Evolutionary conservation across 2,888 invertebrate species (phyloP).

Genomic region (Diarsia rubi): DNA sequence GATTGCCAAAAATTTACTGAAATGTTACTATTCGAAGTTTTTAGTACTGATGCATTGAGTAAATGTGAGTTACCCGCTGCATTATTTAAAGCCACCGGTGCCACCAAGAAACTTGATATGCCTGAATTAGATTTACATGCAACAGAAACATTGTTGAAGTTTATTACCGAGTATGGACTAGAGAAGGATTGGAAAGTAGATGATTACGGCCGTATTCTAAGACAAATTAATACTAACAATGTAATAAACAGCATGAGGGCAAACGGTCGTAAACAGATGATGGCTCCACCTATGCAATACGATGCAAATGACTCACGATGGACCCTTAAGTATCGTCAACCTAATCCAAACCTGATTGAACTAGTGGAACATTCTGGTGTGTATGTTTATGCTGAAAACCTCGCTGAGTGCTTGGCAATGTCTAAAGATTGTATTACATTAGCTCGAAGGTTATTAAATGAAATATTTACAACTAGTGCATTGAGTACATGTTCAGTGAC

Average conservation of each 20-base stretch:
- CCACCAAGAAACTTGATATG: not conserved
- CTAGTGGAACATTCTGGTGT: conserved; percentile 4
- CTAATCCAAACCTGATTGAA: conserved; percentile 14
- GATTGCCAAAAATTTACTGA: not conserved
- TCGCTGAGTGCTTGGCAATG: not conserved
- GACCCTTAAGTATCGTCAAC: conserved; percentile 19
- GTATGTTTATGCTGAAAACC: conserved; percentile 1
- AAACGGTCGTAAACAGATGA: not conserved
- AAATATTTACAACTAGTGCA: conserved; percentile 15
- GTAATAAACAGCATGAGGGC: not conserved
- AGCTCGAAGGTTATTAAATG: conserved; percentile 3
- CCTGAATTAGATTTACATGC: conserved; percentile 6
- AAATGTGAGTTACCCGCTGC: not conserved
- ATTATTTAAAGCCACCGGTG: no score
- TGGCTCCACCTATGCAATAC: not conserved
- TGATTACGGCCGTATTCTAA: not conserved
- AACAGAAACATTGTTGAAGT: not conserved
- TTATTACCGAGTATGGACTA: not conserved
- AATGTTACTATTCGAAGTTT: conserved; percentile 4
- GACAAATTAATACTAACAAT: not conserved
- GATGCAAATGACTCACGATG: conserved; percentile 16
- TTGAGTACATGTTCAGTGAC: conserved; percentile 1
- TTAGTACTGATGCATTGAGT: not conserved
- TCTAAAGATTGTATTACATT: not conserved
- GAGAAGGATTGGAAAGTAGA: not conserved